Evolutionary conservation across 30 jellyfish, hydroid and myxozoan species (phyloP).

Genomic region (Aurelia coerulea): DNA sequence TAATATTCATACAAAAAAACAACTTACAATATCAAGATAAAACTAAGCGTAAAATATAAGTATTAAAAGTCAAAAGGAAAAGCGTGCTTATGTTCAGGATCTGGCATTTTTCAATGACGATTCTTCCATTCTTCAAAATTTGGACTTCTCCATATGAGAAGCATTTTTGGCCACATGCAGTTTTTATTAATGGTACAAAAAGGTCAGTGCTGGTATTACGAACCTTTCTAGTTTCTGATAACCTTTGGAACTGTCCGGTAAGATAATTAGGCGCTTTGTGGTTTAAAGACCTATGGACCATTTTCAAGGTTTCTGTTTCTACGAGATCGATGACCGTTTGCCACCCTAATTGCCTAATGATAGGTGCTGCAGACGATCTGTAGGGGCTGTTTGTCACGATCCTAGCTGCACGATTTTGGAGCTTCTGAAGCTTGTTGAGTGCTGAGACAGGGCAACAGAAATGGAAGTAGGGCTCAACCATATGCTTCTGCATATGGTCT

Average conservation of each 20-base stretch:
- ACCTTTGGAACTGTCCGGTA: not conserved
- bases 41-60: no score
- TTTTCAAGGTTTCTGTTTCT: not conserved
- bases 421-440: not conserved
- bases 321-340: slow-evolving; percentile 4
- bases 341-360: slow-evolving; percentile 13
- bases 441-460: slow-evolving; percentile 5
- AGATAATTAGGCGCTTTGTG: slow-evolving; percentile 14
- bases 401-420: slow-evolving; percentile 11
- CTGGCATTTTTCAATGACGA: no score
- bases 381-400: slow-evolving; percentile 24
- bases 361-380: not conserved
- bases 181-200: no score
- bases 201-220: slow-evolving; percentile 6
- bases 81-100: no score
- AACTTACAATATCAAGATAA: no score
- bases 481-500: no score
- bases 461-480: slow-evolving; percentile 2
- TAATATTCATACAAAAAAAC: no score
- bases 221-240: not conserved
- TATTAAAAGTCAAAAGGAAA: no score
- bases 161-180: no score
- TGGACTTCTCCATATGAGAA: no score
- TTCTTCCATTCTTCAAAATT: no score
- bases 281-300: not conserved